Evolutionary conservation across 2,888 invertebrate genomes (phyloP).

Genomic region (Eremobia ochroleuca): DNA sequence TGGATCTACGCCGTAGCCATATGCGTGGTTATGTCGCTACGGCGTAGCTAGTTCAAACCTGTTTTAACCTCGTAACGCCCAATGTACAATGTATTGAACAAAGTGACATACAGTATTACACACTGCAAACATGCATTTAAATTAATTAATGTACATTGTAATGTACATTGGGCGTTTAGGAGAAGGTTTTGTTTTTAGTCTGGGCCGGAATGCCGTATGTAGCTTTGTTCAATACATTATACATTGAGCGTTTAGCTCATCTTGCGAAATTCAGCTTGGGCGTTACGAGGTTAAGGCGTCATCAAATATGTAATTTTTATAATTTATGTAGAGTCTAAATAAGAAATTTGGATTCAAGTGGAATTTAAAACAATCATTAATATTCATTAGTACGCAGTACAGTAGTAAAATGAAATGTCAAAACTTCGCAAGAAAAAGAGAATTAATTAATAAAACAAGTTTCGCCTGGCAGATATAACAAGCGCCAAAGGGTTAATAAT

Average conservation of each 20-base stretch:
- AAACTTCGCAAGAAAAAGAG: conserved; percentile 43
- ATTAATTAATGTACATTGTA: too few relatives aligned
- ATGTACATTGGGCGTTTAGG: too few relatives aligned
- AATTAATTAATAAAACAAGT: conserved; percentile 51
- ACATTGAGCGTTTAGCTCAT: too few relatives aligned
- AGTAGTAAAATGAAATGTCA: conserved; percentile 39
- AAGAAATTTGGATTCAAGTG: conserved; percentile 11
- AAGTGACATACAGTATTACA: too few relatives aligned
- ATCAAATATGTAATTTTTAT: not conserved
- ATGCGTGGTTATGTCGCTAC: conserved; percentile 2
- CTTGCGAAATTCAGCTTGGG: too few relatives aligned
- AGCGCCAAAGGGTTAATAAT: conserved; percentile 26
- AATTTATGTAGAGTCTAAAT: not conserved
- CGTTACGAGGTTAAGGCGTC: too few relatives aligned
- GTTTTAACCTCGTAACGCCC: too few relatives aligned
- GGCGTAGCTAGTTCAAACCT: not conserved
- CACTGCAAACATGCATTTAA: too few relatives aligned
- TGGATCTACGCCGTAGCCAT: conserved; percentile 31
- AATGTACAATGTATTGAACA: too few relatives aligned
- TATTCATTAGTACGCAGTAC: conserved; percentile 39
- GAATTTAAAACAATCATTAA: conserved; percentile 44
- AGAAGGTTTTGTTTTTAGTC: too few relatives aligned
- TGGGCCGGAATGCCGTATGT: too few relatives aligned
- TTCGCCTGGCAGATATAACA: conserved; percentile 25
- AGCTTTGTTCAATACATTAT: too few relatives aligned